Evolutionary conservation across 2,888 invertebrate genomes (phyloP), one percentile per base, ranked within the genome.

Genomic region (Hypolimnas misippus): DNA sequence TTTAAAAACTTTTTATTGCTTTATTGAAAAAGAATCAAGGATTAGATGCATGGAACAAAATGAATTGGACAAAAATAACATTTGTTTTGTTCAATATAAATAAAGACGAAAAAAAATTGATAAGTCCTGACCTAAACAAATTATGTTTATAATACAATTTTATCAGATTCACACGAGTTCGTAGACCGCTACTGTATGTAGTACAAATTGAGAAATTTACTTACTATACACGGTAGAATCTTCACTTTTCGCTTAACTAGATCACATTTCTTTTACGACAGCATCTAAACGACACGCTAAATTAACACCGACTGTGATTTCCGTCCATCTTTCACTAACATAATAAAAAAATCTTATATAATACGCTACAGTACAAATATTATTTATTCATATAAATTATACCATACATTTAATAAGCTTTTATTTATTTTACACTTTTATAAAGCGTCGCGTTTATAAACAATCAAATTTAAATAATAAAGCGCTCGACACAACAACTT

Each of bases 251-350:
- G 69, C 62, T 69, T 62, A 81, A 84, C 78, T 79, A 76, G 73
- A 79, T 83, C 86, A 89, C 87, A 88, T 86, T 86, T 86, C 82
- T 86, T 75, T 67, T 78, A 74, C 73, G 72, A 78, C 76, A 74
- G 72, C 74, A 69, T 79, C 70, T 77, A 77, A 74, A 77, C 73
- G 74, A 81, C 72, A 76, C 78, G 75, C 74, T 79, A 82, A 74
- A 82, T 77, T 74, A 76, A 82, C 76, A 80, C 76, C 71, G 71
- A 76, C 71, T 72, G 73, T 78, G 80, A 84, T 83, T 82, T 83
- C 75, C 77, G 78, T 79, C 74, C 82, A 84, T 87, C 82, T 85
- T 87, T 84, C 83, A 87, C 83, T 77, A 72, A 74, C 66, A 60
- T 68, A 68, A 65, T 62, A 69, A 66, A 69, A 29, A 2, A 21